phyloP scores from a whole-genome alignment of 2,888 invertebrate genomes.

The Polymixis lichenea region DNA sequence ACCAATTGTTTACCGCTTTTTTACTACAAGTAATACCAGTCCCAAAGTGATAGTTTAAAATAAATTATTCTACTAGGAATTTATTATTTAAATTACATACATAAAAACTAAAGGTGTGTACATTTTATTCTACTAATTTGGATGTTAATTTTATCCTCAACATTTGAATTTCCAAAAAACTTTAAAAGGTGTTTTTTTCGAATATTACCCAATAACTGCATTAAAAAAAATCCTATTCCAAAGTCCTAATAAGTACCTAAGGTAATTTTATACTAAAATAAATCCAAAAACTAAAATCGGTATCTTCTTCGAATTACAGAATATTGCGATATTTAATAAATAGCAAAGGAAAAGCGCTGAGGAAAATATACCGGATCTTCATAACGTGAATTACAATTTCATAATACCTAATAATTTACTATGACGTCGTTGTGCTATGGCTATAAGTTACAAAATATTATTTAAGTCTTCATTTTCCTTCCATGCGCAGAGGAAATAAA shows the following conservation, averaged over 20 bases:
- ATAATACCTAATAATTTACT: neutral
- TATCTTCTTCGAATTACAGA: neutral
- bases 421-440: slow-evolving; percentile 26
- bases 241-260: neutral
- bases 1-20: neutral
- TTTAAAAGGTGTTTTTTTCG: neutral
- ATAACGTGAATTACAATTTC: slow-evolving; percentile 6
- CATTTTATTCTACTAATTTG: too few relatives aligned
- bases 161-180: too few relatives aligned
- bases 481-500: slow-evolving; percentile 1
- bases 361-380: neutral
- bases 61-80: neutral
- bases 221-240: neutral
- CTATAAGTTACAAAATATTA: slow-evolving; percentile 20
- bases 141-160: too few relatives aligned
- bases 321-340: slow-evolving; percentile 4
- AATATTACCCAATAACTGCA: neutral
- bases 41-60: neutral
- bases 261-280: neutral
- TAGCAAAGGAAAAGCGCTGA: slow-evolving; percentile 7
- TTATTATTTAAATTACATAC: too few relatives aligned
- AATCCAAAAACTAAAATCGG: neutral
- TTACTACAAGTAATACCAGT: neutral
- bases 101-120: too few relatives aligned
- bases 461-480: slow-evolving; percentile 23